phyloP scores from a whole-genome alignment of 2,113 vertebrate genomes.

The Panthera tigris region DNA sequence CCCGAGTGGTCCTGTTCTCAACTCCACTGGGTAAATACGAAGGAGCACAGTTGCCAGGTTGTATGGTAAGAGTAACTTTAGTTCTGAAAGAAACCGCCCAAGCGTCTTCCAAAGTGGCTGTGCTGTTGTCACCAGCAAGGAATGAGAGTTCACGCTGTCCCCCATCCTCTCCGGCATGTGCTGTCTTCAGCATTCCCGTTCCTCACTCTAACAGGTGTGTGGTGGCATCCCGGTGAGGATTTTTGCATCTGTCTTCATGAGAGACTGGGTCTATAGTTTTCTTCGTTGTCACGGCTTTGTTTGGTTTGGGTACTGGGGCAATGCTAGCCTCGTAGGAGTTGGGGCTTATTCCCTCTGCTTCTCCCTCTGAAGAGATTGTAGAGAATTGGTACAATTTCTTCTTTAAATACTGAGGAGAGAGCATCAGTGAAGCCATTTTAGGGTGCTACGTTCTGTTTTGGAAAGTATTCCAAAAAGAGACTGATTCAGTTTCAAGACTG shows the following conservation, averaged over 20 bases:
- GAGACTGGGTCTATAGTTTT: neutral
- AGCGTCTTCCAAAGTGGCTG: neutral
- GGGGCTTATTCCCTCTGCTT: neutral
- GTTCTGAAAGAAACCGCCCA: neutral
- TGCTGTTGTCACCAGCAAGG: neutral
- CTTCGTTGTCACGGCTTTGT: neutral
- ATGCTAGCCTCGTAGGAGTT: neutral
- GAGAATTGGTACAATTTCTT: neutral
- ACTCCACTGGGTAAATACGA: neutral
- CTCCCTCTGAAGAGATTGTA: neutral
- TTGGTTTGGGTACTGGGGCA: neutral
- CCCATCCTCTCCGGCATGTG: neutral
- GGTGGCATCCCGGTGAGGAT: neutral
- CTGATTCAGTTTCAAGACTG: neutral
- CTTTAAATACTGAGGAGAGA: neutral
- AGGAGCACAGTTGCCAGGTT: neutral
- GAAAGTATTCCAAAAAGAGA: neutral
- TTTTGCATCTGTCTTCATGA: neutral
- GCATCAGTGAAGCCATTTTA: neutral
- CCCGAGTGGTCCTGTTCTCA: neutral
- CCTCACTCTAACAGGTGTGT: neutral
- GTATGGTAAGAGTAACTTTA: neutral
- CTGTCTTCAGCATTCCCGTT: neutral
- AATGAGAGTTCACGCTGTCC: neutral
- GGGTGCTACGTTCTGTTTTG: neutral